phyloP scores from a whole-genome alignment of 1,140 invertebrate genomes.

The Scaptomyza pallida region DNA sequence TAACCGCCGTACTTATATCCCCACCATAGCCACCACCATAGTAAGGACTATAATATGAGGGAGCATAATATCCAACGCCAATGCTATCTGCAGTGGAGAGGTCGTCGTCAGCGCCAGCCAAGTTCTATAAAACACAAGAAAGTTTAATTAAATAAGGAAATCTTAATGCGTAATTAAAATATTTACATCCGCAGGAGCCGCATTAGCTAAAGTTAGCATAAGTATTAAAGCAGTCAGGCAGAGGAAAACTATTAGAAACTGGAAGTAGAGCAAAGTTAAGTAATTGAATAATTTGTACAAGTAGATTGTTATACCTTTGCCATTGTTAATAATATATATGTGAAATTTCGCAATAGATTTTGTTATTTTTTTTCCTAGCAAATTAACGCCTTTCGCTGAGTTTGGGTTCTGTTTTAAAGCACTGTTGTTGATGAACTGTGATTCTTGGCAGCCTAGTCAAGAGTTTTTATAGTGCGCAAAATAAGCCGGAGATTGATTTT shows the following conservation, averaged over 20 bases:
- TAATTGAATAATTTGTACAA: conserved; percentile 23
- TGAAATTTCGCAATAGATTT: conserved; percentile 43
- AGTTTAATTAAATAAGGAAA: neutral
- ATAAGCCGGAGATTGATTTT: conserved; percentile 62
- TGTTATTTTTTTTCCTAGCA: conserved; percentile 12
- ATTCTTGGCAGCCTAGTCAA: conserved; percentile 24
- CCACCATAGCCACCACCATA: conserved; percentile 44
- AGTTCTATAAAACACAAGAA: conserved; percentile 1
- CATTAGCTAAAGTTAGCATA: conserved; percentile 1
- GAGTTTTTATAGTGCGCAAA: conserved; percentile 63
- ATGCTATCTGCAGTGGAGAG: conserved; percentile 53
- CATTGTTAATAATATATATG: conserved; percentile 60
- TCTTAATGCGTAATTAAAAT: neutral
- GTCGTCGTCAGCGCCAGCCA: conserved; percentile 19
- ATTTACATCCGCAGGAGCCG: conserved; percentile 28
- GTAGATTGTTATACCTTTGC: conserved; percentile 47
- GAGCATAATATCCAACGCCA: conserved; percentile 59
- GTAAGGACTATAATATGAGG: conserved; percentile 42
- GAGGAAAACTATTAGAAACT: conserved; percentile 17
- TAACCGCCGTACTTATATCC: conserved; percentile 55
- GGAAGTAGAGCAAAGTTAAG: conserved; percentile 27
- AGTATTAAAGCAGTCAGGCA: conserved; percentile 22
- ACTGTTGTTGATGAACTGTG: conserved; percentile 59
- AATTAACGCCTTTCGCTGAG: conserved; percentile 62
- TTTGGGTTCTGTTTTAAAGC: conserved; percentile 42